These are phyloP conservation scores for Troides aeacus DNA, from an alignment of 2,888 invertebrate genomes.

Conservation along the genomic window DNA sequence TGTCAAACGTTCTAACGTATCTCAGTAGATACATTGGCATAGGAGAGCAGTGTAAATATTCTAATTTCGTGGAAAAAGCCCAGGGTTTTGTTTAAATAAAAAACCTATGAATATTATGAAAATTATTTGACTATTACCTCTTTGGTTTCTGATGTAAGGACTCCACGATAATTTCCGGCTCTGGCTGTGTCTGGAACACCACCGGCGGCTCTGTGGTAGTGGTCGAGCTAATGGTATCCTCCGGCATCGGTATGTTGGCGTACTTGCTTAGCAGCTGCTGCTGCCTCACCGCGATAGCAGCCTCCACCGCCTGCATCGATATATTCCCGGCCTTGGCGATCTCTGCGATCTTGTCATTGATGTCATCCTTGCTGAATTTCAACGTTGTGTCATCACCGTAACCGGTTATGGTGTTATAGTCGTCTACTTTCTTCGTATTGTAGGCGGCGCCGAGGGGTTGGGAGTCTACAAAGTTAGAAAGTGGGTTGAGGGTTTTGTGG, in stretches of 20 bases:
- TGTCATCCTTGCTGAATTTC: slow-evolving; percentile 69
- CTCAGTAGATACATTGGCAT: too few species aligned
- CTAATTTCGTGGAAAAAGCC: too few species aligned
- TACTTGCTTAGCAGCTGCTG: slow-evolving; percentile 84
- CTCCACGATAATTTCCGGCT: slow-evolving; percentile 60
- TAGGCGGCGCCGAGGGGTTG: slow-evolving; percentile 67
- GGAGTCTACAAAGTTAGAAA: slow-evolving; percentile 76
- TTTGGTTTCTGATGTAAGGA: slow-evolving; percentile 60
- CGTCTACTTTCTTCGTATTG: slow-evolving; percentile 73
- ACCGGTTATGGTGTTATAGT: slow-evolving; percentile 71
- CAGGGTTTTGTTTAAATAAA: not conserved
- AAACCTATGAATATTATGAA: not conserved
- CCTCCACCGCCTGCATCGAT: slow-evolving; percentile 87
- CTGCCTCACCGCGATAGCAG: slow-evolving; percentile 85
- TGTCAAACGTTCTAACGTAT: too few species aligned
- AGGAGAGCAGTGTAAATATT: too few species aligned
- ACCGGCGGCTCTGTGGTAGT: slow-evolving; percentile 59
- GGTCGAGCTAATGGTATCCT: slow-evolving; percentile 73
- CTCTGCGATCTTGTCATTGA: slow-evolving; percentile 72
- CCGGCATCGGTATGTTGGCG: slow-evolving; percentile 66
- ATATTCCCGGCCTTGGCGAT: slow-evolving; percentile 87
- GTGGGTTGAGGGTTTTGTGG: slow-evolving; percentile 59
- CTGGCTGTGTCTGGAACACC: slow-evolving; percentile 57
- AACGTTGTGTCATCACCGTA: slow-evolving; percentile 69
- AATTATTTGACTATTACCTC: slow-evolving; percentile 49